A percentile compares a stretch with the other conserved stretches of the same genome.
Evolutionary conservation across 2,113 vertebrate genomes (phyloP).

Genomic region (Festucalex cinctus): DNA sequence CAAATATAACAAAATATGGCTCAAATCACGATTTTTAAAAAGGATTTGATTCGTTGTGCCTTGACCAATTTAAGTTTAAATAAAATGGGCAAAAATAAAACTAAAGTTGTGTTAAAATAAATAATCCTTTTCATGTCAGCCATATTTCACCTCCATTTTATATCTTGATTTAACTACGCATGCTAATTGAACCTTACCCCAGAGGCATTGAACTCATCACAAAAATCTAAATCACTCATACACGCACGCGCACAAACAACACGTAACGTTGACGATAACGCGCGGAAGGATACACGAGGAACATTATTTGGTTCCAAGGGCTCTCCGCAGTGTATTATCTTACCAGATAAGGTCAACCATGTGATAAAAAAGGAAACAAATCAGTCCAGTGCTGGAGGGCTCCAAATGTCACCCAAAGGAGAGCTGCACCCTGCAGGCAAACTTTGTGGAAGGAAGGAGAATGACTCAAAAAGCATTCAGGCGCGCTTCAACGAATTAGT

Average conservation of each 20-base stretch:
- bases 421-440: conserved; percentile 9
- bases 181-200: not conserved
- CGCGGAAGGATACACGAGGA: conserved; percentile 31
- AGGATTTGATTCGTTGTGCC: too few relatives aligned
- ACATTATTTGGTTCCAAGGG: conserved; percentile 48
- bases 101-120: not conserved
- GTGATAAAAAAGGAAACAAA: conserved; percentile 55
- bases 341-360: conserved; percentile 72
- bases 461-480: not conserved
- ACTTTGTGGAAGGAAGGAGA: not conserved
- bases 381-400: conserved; percentile 16
- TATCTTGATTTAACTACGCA: not conserved
- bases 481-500: not conserved
- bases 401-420: conserved; percentile 16
- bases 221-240: not conserved
- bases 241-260: not conserved
- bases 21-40: not conserved
- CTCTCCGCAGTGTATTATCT: conserved; percentile 69
- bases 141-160: not conserved
- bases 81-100: too few relatives aligned
- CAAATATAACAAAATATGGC: not conserved
- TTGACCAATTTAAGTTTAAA: too few relatives aligned
- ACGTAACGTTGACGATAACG: conserved; percentile 55
- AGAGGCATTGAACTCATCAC: not conserved
- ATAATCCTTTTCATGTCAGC: not conserved